A percentile compares a stretch with the other conserved stretches of the same genome.
phyloP scores from a whole-genome alignment of 2,113 vertebrate genomes.

The Garra rufa region DNA sequence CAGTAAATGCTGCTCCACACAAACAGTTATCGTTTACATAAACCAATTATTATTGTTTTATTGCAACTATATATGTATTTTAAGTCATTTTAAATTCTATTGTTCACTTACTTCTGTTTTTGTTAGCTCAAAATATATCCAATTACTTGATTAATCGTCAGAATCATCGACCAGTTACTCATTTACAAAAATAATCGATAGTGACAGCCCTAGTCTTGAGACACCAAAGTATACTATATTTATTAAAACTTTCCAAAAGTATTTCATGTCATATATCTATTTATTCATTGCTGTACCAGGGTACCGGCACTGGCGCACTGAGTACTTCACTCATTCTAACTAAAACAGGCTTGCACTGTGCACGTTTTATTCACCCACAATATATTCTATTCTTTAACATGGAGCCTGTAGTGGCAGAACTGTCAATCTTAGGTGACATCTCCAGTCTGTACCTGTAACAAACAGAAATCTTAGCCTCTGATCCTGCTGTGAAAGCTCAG shows the following conservation, averaged over 20 bases:
- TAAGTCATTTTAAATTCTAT: no score
- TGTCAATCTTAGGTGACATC: not conserved
- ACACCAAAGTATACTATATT: not conserved
- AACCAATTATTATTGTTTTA: no score
- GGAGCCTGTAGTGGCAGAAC: not conserved
- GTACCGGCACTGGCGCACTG: not conserved
- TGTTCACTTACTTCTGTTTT: no score
- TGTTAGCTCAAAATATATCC: no score
- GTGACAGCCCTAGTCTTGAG: not conserved
- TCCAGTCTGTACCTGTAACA: slow-evolving; percentile 22
- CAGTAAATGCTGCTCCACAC: no score
- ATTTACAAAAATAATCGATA: no score
- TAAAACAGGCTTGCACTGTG: not conserved
- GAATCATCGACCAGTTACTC: no score
- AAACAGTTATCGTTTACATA: no score
- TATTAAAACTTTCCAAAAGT: not conserved
- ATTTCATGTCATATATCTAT: not conserved
- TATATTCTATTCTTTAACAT: not conserved
- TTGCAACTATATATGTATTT: no score
- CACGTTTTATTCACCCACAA: not conserved
- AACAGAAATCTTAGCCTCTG: slow-evolving; percentile 3
- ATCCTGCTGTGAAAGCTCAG: slow-evolving; percentile 35
- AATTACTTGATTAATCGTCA: no score
- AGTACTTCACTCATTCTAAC: not conserved
- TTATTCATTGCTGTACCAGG: not conserved